These are phyloP conservation scores for Tethya wilhelma DNA, from an alignment of 37 sponge, comb jelly and placozoan genomes.

Conservation along the genomic window DNA sequence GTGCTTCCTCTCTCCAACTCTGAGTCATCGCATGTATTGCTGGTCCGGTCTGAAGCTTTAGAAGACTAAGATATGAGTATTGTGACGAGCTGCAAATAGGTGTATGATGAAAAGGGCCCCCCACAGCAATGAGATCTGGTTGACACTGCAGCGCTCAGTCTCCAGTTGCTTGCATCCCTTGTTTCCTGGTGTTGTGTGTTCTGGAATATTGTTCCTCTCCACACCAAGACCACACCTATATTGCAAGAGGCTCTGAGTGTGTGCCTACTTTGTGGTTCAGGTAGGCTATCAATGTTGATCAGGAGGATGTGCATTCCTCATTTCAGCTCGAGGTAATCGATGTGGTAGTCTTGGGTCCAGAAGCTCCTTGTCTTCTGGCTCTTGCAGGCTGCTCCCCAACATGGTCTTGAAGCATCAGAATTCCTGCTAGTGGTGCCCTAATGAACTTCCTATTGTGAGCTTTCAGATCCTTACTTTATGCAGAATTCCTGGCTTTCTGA, in stretches of 20 bases:
- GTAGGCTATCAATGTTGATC: constrained; percentile 35
- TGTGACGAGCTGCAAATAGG: constrained; percentile 54
- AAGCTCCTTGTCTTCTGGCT: constrained; percentile 6
- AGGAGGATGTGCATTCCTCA: constrained; percentile 28
- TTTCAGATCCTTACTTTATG: background rate
- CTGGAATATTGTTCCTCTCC: too few relatives aligned
- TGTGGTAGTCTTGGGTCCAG: constrained; percentile 48
- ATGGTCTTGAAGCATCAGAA: constrained; percentile 44
- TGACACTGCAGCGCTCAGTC: constrained; percentile 6
- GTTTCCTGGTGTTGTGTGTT: too few relatives aligned
- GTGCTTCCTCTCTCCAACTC: constrained; percentile 7
- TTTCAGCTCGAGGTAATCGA: constrained; percentile 54
- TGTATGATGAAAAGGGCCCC: constrained; percentile 33
- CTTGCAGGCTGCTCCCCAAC: constrained; percentile 38
- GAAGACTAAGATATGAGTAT: constrained; percentile 33
- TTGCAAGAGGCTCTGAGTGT: background rate
- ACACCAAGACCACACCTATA: constrained; percentile 34
- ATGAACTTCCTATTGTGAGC: constrained; percentile 22
- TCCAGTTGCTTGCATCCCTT: constrained; percentile 32
- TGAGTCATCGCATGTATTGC: constrained; percentile 37
- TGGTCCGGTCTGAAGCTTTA: constrained; percentile 58
- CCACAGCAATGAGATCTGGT: background rate
- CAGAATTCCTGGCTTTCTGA: constrained; percentile 19
- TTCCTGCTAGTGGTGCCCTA: constrained; percentile 15
- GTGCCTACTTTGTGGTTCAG: constrained; percentile 59